Percentiles rank a stretch among this genome's conserved stretches.
phyloP scores from a whole-genome alignment of 2,888 invertebrate genomes.

The Agrypnus murinus region DNA sequence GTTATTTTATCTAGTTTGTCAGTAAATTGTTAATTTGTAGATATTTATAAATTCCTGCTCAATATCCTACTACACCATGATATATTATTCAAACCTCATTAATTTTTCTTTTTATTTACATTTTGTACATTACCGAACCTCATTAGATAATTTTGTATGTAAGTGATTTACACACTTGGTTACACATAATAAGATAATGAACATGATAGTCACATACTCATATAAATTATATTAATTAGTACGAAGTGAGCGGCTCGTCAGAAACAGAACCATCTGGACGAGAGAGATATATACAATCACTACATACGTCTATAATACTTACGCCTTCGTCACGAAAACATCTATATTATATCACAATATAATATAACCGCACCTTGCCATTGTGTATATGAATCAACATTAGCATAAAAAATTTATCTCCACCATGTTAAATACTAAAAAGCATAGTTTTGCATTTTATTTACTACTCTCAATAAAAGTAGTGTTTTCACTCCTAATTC shows the following conservation, averaged over 20 bases:
- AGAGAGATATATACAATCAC: conserved; percentile 24
- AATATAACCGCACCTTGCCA: conserved; percentile 58
- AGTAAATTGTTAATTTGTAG: no score
- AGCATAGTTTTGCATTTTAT: conserved; percentile 15
- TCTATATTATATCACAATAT: conserved; percentile 54
- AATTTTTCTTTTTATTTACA: no score
- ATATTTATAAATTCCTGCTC: no score
- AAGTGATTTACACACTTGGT: conserved; percentile 27
- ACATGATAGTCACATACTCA: conserved; percentile 17
- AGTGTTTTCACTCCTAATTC: conserved; percentile 37
- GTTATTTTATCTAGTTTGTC: no score
- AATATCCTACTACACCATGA: no score
- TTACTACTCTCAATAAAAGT: conserved; percentile 13
- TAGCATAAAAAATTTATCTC: conserved; percentile 31
- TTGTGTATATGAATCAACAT: conserved; percentile 56
- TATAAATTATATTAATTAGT: conserved; percentile 31
- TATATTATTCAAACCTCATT: no score
- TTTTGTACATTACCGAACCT: no score
- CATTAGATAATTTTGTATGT: background rate
- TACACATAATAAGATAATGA: conserved; percentile 31
- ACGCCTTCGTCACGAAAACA: conserved; percentile 59
- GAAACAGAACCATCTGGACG: conserved; percentile 38
- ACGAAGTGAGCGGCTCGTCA: conserved; percentile 22
- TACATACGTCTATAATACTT: conserved; percentile 56
- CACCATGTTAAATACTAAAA: conserved; percentile 19